phyloP scores from a whole-genome alignment of 1,140 invertebrate species.

The Sminthurides bifidus region DNA sequence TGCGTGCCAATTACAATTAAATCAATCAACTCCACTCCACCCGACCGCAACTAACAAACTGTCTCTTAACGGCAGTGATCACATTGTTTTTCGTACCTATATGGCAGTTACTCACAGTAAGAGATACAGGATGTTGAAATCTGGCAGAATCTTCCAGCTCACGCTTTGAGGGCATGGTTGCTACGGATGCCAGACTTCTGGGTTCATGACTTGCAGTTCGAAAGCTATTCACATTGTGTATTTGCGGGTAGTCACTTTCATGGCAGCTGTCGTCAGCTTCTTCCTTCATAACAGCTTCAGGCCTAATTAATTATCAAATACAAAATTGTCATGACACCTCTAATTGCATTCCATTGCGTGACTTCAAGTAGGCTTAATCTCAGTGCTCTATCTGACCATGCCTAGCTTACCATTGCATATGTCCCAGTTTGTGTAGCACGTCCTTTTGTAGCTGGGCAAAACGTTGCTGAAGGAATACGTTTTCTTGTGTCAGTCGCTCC shows the following conservation, averaged over 20 bases:
- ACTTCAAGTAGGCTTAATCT: no score
- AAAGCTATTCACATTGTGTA: not conserved
- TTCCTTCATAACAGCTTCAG: constrained; percentile 15
- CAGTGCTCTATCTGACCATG: no score
- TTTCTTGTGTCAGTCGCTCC: constrained; percentile 71
- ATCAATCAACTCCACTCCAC: not conserved
- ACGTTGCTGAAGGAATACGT: constrained; percentile 63
- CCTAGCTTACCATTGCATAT: no score
- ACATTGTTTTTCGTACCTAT: constrained; percentile 14
- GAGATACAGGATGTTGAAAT: constrained; percentile 25
- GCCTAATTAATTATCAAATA: no score
- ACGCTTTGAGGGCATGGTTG: constrained; percentile 13
- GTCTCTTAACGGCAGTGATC: not conserved
- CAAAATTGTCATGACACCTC: no score
- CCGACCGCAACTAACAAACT: not conserved
- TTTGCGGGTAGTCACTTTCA: constrained; percentile 8
- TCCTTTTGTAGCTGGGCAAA: constrained; percentile 57
- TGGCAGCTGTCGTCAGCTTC: constrained; percentile 5
- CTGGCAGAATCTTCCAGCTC: constrained; percentile 28
- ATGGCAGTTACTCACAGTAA: constrained; percentile 31
- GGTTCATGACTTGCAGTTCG: constrained; percentile 16
- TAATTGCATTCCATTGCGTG: no score
- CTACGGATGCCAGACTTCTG: constrained; percentile 19
- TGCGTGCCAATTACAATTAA: constrained; percentile 7
- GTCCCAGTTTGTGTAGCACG: constrained; percentile 48